Conservation (phyloP, 2,113 vertebrate species). For the Xenus cinereus region DNA sequence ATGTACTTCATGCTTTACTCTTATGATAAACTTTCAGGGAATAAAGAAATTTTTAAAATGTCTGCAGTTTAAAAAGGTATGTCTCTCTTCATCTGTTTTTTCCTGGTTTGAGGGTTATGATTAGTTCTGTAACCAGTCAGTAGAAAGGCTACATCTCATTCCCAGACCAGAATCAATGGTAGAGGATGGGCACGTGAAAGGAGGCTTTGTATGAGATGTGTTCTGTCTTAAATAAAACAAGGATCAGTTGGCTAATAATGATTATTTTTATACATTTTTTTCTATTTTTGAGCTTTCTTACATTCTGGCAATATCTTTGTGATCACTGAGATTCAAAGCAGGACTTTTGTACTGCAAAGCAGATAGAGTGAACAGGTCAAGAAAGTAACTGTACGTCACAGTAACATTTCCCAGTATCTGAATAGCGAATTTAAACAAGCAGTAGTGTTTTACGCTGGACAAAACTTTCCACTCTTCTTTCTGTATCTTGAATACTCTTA, state of each 20-base stretch:
- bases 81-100: background rate
- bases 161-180: background rate
- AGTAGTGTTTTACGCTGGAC: background rate
- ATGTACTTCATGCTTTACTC: background rate
- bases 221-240: background rate
- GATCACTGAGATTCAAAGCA: background rate
- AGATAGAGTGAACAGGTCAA: background rate
- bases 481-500: background rate
- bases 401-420: background rate
- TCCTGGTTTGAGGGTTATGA: background rate
- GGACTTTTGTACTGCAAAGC: background rate
- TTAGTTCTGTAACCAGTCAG: background rate
- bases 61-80: background rate
- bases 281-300: background rate
- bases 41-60: background rate
- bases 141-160: background rate
- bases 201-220: background rate
- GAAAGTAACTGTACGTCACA: background rate
- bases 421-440: background rate
- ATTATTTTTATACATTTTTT: no score
- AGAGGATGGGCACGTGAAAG: background rate
- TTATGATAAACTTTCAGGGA: background rate
- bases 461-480: background rate
- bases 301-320: background rate
- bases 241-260: background rate